phyloP scores from a whole-genome alignment of 2,797 vertebrate genomes.

The Danio choprae region DNA sequence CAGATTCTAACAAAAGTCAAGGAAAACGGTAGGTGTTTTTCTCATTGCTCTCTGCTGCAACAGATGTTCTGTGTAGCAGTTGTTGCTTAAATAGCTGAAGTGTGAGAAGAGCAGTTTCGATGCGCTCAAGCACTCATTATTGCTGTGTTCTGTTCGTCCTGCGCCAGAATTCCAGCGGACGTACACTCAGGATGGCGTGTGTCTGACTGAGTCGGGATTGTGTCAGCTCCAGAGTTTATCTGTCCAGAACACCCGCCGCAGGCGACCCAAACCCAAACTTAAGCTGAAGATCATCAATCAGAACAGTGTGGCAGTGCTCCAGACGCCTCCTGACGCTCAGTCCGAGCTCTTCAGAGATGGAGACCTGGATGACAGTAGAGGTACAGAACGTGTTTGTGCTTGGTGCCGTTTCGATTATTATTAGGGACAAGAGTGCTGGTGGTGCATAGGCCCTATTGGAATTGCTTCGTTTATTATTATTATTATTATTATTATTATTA shows the following conservation, averaged over 20 bases:
- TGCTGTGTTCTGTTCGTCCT: neutral
- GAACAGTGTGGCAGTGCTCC: conserved; percentile 97
- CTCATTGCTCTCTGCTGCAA: neutral
- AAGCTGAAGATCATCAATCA: conserved; percentile 98
- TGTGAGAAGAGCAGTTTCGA: neutral
- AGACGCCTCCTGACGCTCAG: conserved; percentile 86
- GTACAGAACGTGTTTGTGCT: conserved; percentile 66
- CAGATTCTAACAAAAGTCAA: conserved; percentile 67
- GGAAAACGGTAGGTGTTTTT: conserved; percentile 52
- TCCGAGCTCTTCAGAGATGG: conserved; percentile 85
- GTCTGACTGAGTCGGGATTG: conserved; percentile 92
- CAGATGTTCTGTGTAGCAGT: neutral
- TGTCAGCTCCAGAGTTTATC: conserved; percentile 93
- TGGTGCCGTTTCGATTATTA: too few relatives aligned
- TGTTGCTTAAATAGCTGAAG: neutral
- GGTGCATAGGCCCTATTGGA: too few relatives aligned
- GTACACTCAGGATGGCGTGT: conserved; percentile 96
- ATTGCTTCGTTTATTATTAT: too few relatives aligned
- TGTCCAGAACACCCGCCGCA: conserved; percentile 85
- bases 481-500: too few relatives aligned
- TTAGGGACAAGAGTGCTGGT: too few relatives aligned
- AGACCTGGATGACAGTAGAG: conserved; percentile 87
- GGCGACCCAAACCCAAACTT: conserved; percentile 93
- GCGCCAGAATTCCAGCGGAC: conserved; percentile 87
- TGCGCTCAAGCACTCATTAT: neutral